Conservation (phyloP, 2,113 vertebrate genomes). For the Corvus cornix region DNA sequence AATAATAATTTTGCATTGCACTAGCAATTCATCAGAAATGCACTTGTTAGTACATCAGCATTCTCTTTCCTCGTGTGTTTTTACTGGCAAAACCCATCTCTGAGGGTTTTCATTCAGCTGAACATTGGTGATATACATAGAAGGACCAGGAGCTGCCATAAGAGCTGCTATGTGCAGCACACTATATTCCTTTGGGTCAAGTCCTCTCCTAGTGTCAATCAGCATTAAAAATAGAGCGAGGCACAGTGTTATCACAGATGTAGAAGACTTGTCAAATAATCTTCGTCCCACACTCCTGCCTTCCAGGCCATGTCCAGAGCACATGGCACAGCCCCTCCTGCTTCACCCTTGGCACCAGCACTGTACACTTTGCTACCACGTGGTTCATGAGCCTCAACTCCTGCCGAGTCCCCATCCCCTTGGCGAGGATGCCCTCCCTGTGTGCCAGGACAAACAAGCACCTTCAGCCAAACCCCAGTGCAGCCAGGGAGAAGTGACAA, state of each 20-base stretch:
- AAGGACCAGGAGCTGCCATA: not conserved
- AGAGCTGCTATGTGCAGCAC: not conserved
- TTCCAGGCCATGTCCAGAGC: not conserved
- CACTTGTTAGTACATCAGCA: not conserved
- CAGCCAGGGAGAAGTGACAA: not conserved
- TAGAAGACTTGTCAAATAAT: not conserved
- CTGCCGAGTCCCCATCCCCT: not conserved
- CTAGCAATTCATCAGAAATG: not conserved
- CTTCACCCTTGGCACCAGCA: not conserved
- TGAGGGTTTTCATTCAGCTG: not conserved
- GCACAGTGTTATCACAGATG: not conserved
- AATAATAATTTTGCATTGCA: not conserved
- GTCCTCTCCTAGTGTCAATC: not conserved
- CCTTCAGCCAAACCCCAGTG: not conserved
- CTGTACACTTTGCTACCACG: rapidly evolving
- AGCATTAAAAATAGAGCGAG: not conserved
- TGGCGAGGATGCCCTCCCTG: rapidly evolving
- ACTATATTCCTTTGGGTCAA: not conserved
- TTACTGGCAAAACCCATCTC: not conserved
- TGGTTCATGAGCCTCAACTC: rapidly evolving
- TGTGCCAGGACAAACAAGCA: not conserved
- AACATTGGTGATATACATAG: not conserved
- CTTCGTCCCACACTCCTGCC: not conserved
- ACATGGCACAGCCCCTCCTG: not conserved
- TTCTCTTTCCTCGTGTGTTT: not conserved